Conservation (phyloP, 2,797 vertebrate genomes). For the Diceros bicornis region DNA sequence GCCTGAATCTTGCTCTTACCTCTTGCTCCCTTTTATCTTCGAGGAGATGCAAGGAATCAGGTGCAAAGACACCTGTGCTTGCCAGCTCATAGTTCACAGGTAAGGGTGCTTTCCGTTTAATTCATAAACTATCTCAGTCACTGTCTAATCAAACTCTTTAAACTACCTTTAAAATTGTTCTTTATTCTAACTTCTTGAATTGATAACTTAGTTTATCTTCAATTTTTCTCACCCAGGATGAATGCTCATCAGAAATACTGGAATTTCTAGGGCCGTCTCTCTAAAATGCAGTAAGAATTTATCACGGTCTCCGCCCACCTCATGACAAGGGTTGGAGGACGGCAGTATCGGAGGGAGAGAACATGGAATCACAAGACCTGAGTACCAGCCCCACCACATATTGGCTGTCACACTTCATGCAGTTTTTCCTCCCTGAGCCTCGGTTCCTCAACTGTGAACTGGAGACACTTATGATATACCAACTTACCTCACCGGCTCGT, state of each 20-base stretch:
- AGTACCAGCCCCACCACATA: neutral
- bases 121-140: neutral
- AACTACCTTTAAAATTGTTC: neutral
- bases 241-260: neutral
- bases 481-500: neutral
- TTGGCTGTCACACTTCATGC: neutral
- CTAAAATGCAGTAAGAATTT: neutral
- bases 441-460: neutral
- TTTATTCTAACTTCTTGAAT: neutral
- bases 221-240: neutral
- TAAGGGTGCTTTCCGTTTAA: neutral
- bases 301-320: neutral
- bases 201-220: neutral
- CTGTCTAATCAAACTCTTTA: neutral
- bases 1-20: neutral
- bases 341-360: accelerated
- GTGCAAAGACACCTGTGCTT: neutral
- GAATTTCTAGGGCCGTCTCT: neutral
- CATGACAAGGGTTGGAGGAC: neutral
- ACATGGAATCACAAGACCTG: neutral
- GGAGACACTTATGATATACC: neutral
- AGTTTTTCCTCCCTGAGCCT: neutral
- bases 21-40: neutral
- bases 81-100: neutral
- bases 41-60: neutral